phyloP scores from a whole-genome alignment of 2,797 vertebrate species.

The Gila robusta region DNA sequence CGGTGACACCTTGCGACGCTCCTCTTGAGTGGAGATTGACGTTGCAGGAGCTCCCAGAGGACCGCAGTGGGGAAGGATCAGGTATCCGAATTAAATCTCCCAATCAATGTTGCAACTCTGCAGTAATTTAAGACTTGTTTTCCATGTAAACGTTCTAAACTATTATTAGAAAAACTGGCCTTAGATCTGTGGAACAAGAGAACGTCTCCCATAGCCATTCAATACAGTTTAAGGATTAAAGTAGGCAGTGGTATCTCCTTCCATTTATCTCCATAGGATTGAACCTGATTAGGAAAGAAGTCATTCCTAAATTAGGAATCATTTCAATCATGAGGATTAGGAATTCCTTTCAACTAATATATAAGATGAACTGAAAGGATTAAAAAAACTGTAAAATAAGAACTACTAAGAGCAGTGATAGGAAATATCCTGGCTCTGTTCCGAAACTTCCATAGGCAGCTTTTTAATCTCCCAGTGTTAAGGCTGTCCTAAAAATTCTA shows the following conservation, averaged over 20 bases:
- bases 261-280: slow-evolving; percentile 44
- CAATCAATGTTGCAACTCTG: slow-evolving; percentile 72
- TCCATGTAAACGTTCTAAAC: slow-evolving; percentile 43
- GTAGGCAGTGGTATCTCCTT: slow-evolving; percentile 43
- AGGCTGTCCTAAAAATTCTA: neutral
- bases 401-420: neutral
- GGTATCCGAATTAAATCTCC: slow-evolving; percentile 75
- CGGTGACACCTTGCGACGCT: slow-evolving; percentile 95
- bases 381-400: neutral
- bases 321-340: slow-evolving; percentile 5
- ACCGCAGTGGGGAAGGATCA: slow-evolving; percentile 88
- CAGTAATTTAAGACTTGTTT: slow-evolving; percentile 59
- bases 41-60: slow-evolving; percentile 95
- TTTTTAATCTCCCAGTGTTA: neutral
- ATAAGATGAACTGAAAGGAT: neutral
- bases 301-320: slow-evolving; percentile 9
- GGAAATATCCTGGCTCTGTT: neutral
- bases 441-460: neutral
- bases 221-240: slow-evolving; percentile 46
- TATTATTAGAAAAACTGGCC: slow-evolving; percentile 22
- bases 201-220: slow-evolving; percentile 22
- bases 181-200: slow-evolving; percentile 12
- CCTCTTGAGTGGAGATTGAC: slow-evolving; percentile 96
- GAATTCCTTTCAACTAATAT: slow-evolving; percentile 8
- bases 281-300: slow-evolving; percentile 42